These are phyloP conservation scores for Dicerorhinus sumatrensis DNA, from an alignment of 2,113 vertebrate species.

Conservation along the genomic window DNA sequence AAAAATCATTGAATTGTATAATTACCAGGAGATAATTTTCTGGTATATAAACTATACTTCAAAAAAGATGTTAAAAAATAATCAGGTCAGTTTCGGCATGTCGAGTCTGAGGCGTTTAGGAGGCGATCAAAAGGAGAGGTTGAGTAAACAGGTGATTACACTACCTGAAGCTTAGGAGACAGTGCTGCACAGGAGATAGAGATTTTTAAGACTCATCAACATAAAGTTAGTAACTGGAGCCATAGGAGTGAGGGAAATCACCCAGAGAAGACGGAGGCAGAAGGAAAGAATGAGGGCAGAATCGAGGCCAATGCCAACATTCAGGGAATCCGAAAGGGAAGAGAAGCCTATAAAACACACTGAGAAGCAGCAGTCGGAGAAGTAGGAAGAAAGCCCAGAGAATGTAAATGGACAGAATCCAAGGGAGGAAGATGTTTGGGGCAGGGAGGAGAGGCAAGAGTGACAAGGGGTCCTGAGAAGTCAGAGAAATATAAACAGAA, in stretches of 20 bases:
- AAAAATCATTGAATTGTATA: background rate
- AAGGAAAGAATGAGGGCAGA: background rate
- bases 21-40: constrained; percentile 5
- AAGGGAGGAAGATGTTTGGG: background rate
- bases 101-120: background rate
- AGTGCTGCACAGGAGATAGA: background rate
- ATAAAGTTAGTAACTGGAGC: background rate
- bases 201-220: background rate
- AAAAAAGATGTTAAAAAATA: background rate
- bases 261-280: background rate
- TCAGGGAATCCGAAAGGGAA: background rate
- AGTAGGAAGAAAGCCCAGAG: background rate
- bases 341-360: background rate
- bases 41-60: background rate
- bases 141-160: background rate
- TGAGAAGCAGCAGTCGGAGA: background rate
- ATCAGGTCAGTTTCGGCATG: background rate
- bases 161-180: background rate
- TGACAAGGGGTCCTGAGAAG: background rate
- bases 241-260: background rate
- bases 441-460: background rate
- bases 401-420: background rate
- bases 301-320: background rate
- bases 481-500: background rate
- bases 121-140: background rate